Base-by-base conservation (phyloP, 2,888 invertebrate genomes). In the Hypomecis punctinalis region DNA sequence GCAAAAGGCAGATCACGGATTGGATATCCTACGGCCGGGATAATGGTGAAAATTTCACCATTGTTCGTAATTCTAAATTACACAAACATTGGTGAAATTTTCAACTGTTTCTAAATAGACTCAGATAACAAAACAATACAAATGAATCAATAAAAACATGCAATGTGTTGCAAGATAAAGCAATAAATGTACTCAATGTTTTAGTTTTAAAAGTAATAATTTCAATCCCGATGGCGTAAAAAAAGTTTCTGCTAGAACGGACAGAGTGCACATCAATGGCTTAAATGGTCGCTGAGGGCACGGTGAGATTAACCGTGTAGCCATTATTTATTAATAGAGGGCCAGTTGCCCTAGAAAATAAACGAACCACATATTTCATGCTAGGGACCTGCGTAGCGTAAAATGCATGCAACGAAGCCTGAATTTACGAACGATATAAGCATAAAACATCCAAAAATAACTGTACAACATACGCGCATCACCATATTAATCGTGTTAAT, bases 291-390 rank as follows among this genome's bases (percentile, higher is more conserved):
- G 82, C 78, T 80, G 74, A 81, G 84, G 80, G 79, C 79, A 78
- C 77, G 72, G 85, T 77, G 83, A 86, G 83, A 85, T 86, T 85
- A 86, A 86, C 83, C 87, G 84, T 88, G 82, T 82, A 84, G 82
- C 82, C 82, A 84, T 86, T 85, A 84, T 84, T 87, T 91, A 91
- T 88, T 85, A 86, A 88, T 91, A 92, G 52, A 52, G 89, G 80
- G 79, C 84, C 80, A 84, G 85, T 81, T 86, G 88, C 81, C 90
- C 92, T 86, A 92, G 83, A 91, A 90, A 90, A 83, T 88, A 84
- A 92, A 72, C 82, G 80, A 79, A 88, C 88, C 92, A 88, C 88
- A 77, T 75, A 84, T 49, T 86, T 86, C 78, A 88, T 85, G 88
- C 86, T 81, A 83, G 80, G 78, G 81, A 77, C 79, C 81, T 87